Conservation (phyloP, 2,113 vertebrate species). For the Podarcis raffonei region DNA sequence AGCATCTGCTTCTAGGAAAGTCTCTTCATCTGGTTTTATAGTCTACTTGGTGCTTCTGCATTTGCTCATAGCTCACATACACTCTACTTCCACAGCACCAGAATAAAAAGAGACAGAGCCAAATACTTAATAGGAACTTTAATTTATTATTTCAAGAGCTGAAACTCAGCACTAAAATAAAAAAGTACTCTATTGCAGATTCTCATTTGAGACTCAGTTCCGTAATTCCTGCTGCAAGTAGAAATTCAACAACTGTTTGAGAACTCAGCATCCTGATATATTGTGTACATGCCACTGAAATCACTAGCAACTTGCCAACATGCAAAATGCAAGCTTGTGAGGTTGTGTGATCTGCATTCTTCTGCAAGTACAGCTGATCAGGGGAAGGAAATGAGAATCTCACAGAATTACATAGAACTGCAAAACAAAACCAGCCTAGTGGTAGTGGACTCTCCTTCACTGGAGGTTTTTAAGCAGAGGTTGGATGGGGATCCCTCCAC, state of each 20-base stretch:
- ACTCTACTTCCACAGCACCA: neutral
- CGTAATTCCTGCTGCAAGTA: constrained; percentile 6
- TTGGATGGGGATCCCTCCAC: no score
- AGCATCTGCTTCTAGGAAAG: neutral
- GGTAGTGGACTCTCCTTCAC: neutral
- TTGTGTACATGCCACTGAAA: neutral
- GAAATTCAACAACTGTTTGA: neutral
- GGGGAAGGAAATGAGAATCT: neutral
- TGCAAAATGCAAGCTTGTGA: neutral
- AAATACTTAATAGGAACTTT: constrained; percentile 56
- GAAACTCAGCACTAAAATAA: constrained; percentile 54
- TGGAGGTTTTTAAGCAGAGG: no score
- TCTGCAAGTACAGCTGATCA: neutral
- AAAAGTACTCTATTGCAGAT: constrained; percentile 29
- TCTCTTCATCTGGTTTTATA: constrained; percentile 11
- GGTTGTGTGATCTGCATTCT: neutral
- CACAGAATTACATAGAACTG: constrained; percentile 27
- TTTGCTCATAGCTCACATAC: constrained; percentile 3
- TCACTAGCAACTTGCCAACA: neutral
- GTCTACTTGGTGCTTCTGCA: constrained; percentile 13
- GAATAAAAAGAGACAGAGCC: constrained; percentile 29
- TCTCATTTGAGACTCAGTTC: neutral
- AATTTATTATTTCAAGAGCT: constrained; percentile 44
- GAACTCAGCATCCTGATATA: neutral
- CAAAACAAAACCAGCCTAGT: constrained; percentile 1